These are phyloP conservation scores for Ammodytes marinus DNA, from an alignment of 2,113 vertebrate species.

Conservation along the genomic window DNA sequence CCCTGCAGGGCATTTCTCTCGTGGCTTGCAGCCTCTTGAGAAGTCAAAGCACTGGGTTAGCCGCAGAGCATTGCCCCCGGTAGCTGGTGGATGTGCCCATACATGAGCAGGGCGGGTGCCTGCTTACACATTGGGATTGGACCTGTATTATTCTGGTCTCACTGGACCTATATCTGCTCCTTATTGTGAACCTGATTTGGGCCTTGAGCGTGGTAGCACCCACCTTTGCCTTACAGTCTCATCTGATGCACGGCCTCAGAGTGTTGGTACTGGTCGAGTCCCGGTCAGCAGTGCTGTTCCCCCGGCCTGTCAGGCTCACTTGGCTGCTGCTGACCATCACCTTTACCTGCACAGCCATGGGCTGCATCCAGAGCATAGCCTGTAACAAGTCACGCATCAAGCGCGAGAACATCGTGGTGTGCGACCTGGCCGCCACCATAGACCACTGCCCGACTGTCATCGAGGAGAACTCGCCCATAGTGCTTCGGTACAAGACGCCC, in stretches of 20 bases:
- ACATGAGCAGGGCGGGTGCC: background rate
- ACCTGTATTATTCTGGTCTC: slow-evolving; percentile 15
- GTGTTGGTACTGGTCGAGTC: slow-evolving; percentile 58
- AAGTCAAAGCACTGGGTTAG: slow-evolving; percentile 41
- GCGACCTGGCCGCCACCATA: slow-evolving; percentile 95
- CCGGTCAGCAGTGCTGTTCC: slow-evolving; percentile 57
- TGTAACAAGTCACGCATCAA: slow-evolving; percentile 96
- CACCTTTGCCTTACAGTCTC: slow-evolving; percentile 66
- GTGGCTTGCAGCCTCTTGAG: slow-evolving; percentile 23
- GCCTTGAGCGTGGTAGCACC: slow-evolving; percentile 58
- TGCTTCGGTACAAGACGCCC: slow-evolving; percentile 96
- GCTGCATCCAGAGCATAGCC: slow-evolving; percentile 96
- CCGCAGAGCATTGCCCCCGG: slow-evolving; percentile 1
- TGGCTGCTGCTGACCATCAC: slow-evolving; percentile 70
- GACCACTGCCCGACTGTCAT: slow-evolving; percentile 95
- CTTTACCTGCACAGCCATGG: slow-evolving; percentile 86
- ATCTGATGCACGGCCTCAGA: slow-evolving; percentile 64
- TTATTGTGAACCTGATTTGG: slow-evolving; percentile 23
- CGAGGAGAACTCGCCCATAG: slow-evolving; percentile 97
- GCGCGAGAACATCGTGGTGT: slow-evolving; percentile 95
- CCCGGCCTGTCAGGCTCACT: slow-evolving; percentile 58
- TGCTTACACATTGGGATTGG: background rate
- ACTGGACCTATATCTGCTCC: slow-evolving; percentile 19
- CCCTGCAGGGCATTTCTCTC: slow-evolving; percentile 29
- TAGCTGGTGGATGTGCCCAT: slow-evolving; percentile 16